A percentile compares a stretch with the other conserved stretches of the same genome.
phyloP scores from a whole-genome alignment of 2,888 invertebrate species.

The Trisateles emortualis region DNA sequence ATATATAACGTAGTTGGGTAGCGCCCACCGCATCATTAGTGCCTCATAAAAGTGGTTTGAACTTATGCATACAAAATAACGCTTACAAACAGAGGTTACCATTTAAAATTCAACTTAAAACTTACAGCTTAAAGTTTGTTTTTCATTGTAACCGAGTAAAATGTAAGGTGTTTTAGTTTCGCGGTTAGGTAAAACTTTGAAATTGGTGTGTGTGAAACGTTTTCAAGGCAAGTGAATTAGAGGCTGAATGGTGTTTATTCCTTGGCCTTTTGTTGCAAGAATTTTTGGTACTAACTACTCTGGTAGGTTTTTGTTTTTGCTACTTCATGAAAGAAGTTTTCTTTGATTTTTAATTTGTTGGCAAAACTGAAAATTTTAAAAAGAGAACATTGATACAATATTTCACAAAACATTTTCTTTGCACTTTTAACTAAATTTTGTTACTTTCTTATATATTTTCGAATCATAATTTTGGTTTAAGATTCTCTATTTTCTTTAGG shows the following conservation, averaged over 20 bases:
- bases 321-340: not conserved
- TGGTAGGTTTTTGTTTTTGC: not conserved
- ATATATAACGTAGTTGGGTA: constrained; percentile 1
- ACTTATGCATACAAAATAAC: constrained; percentile 6
- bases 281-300: not conserved
- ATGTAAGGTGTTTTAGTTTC: constrained; percentile 5
- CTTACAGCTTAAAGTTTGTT: not conserved
- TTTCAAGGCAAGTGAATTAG: constrained; percentile 29
- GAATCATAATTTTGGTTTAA: too few relatives aligned
- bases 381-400: not conserved
- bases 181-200: constrained; percentile 4
- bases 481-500: too few relatives aligned
- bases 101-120: not conserved
- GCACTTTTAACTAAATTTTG: too few relatives aligned
- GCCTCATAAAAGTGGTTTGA: constrained; percentile 24
- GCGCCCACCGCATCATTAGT: constrained; percentile 26
- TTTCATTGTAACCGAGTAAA: not conserved
- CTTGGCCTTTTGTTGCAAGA: not conserved
- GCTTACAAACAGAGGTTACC: not conserved
- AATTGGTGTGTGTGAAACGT: constrained; percentile 28
- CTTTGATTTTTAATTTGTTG: not conserved
- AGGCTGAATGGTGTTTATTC: constrained; percentile 14
- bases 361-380: not conserved
- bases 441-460: too few relatives aligned
- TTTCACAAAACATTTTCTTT: too few relatives aligned